These are phyloP conservation scores for Leptatherina wallacei DNA, from an alignment of 2,797 vertebrate genomes.

Conservation along the genomic window DNA sequence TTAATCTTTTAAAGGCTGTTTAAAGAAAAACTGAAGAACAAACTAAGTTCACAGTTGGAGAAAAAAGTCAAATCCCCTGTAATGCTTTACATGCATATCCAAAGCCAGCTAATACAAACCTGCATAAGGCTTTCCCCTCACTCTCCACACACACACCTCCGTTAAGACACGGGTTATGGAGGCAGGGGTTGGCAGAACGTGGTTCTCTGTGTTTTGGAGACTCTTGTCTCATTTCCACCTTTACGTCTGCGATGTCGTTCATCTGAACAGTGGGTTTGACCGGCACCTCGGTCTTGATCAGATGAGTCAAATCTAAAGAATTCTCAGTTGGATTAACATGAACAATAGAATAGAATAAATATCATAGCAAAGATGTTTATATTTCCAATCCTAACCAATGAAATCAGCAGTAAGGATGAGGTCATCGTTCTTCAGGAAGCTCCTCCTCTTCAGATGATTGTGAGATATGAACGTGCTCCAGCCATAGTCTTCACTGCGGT, in stretches of 20 bases:
- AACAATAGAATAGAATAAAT: background rate
- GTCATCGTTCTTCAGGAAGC: slow-evolving; percentile 89
- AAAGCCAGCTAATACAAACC: slow-evolving; percentile 70
- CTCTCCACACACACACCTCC: slow-evolving; percentile 85
- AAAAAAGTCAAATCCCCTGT: background rate
- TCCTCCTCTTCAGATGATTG: slow-evolving; percentile 78
- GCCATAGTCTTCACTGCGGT: slow-evolving; percentile 62
- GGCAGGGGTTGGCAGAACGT: slow-evolving; percentile 72
- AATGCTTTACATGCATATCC: background rate
- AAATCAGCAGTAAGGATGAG: slow-evolving; percentile 90
- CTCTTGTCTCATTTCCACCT: slow-evolving; percentile 40
- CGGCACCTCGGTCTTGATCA: slow-evolving; percentile 86
- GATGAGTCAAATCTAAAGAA: slow-evolving; percentile 85
- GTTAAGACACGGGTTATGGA: slow-evolving; percentile 87
- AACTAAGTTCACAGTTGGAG: background rate
- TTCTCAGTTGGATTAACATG: background rate
- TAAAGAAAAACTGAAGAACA: background rate
- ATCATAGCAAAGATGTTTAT: background rate
- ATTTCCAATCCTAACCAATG: slow-evolving; percentile 78
- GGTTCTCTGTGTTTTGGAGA: slow-evolving; percentile 54
- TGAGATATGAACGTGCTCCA: slow-evolving; percentile 88
- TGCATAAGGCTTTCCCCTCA: slow-evolving; percentile 85
- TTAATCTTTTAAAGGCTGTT: background rate
- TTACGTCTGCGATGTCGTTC: slow-evolving; percentile 32
- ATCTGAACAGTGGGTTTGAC: slow-evolving; percentile 4